Conservation (phyloP, 2,888 invertebrate species). For the Pocota personata region DNA sequence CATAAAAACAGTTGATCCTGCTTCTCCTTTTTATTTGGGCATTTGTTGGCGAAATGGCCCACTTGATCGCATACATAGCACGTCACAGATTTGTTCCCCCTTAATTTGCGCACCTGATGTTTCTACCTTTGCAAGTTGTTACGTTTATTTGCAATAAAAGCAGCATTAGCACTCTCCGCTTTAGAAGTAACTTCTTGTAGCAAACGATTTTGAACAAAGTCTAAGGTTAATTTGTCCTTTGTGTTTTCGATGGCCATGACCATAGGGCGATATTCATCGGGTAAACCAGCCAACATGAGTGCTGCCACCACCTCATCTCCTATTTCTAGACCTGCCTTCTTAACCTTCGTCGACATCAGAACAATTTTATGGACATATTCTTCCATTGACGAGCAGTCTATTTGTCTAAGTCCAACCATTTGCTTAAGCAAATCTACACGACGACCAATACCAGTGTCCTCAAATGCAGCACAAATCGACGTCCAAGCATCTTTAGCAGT, state of each 20-base stretch:
- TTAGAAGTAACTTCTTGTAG: neutral
- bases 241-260: neutral
- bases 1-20: neutral
- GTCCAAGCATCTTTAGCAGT: neutral
- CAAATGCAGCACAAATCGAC: neutral
- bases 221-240: neutral
- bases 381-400: constrained; percentile 9
- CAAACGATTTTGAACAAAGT: neutral
- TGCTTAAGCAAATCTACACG: constrained; percentile 16
- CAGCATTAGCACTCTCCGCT: neutral
- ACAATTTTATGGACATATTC: constrained; percentile 19
- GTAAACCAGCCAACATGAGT: neutral
- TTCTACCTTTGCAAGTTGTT: neutral
- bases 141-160: neutral
- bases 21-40: neutral
- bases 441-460: constrained; percentile 9
- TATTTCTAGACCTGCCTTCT: neutral
- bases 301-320: constrained; percentile 2
- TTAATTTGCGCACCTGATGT: too few relatives aligned
- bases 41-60: constrained; percentile 9
- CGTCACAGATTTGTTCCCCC: neutral
- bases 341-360: neutral
- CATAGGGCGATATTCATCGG: neutral
- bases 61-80: constrained; percentile 16
- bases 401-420: neutral